Base-by-base conservation (phyloP, 2,113 vertebrate genomes). In the Varanus salvator region DNA sequence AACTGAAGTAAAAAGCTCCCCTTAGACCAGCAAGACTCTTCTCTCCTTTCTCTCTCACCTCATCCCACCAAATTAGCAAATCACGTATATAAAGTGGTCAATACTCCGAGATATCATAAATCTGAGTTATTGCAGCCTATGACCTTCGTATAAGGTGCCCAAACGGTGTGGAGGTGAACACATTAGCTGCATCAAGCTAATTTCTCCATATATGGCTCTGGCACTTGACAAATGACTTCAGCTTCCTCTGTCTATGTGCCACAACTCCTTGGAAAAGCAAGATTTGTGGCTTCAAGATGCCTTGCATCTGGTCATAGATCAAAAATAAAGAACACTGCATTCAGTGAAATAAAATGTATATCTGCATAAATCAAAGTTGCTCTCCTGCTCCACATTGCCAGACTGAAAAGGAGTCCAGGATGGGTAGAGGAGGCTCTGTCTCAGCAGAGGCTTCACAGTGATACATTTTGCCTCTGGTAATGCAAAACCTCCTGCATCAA, bases 301-400 rank as follows among this genome's bases (percentile, higher is more conserved):
- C 93, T 94, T 88, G 54, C 93, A 48, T 92, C 84, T 68, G 80
- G 87, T 92, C 92, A 92, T 95, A 94, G 90, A 95, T 93, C 75
- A 94, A 94, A 96, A 96, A 93, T 90, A 95, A 95, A 93, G 88
- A 95, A 69, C 89, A 84, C 90, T 88, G 91, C 87, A 90, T 95
- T 95, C 94, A 93, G 85, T 91, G 94, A 95, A 96, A 94, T 90
- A 92, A 96, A 95, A 75, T 92, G 76, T 82, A 34, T 90, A 89
- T 92, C 89, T 89, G 0, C 91, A 95, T 94, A 95, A 95, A 96
- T 96, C 93, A 95, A 87, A 86, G 87, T 64, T 83, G 75, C 23
- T 92, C 17, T 77, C 52, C 34, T 69, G 90, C 78, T 91, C 88
- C 77, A 87, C 87, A 44, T 60, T 92, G 83, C 87, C 57, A 76